Conservation (phyloP, 2,888 invertebrate genomes). For the Thereva nobilitata region DNA sequence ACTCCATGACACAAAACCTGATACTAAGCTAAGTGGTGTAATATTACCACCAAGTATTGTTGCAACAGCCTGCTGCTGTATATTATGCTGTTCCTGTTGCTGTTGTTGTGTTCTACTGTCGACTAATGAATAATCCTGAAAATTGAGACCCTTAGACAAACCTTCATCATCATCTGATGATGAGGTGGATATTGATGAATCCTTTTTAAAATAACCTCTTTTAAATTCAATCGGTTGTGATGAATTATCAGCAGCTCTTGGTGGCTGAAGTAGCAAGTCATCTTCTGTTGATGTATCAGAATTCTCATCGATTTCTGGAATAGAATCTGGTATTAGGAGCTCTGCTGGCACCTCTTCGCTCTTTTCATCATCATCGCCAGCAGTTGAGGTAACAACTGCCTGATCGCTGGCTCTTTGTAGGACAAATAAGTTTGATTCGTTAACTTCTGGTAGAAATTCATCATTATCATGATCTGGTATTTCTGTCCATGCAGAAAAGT, state of each 20-base stretch:
- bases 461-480: conserved; percentile 50
- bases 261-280: conserved; percentile 36
- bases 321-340: conserved; percentile 54
- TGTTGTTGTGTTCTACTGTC: conserved; percentile 41
- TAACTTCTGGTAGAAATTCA: conserved; percentile 56
- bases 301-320: conserved; percentile 57
- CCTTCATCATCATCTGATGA: conserved; percentile 55
- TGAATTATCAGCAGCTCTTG: conserved; percentile 27
- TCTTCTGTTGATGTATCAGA: conserved; percentile 52
- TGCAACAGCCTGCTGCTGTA: conserved; percentile 46
- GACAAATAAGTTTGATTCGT: conserved; percentile 52
- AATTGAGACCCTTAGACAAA: conserved; percentile 54
- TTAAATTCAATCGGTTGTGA: conserved; percentile 50
- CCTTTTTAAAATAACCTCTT: conserved; percentile 54
- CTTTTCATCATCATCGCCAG: conserved; percentile 50
- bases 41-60: conserved; percentile 20
- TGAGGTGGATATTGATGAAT: conserved; percentile 53
- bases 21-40: conserved; percentile 49
- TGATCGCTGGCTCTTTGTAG: conserved; percentile 55
- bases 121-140: conserved; percentile 50
- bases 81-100: conserved; percentile 23
- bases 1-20: conserved; percentile 51
- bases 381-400: conserved; percentile 49
- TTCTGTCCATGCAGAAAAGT: conserved; percentile 48
- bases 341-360: conserved; percentile 57